Evolutionary conservation across 2,113 vertebrate genomes (phyloP).

Genomic region (Amazona guildingii): DNA sequence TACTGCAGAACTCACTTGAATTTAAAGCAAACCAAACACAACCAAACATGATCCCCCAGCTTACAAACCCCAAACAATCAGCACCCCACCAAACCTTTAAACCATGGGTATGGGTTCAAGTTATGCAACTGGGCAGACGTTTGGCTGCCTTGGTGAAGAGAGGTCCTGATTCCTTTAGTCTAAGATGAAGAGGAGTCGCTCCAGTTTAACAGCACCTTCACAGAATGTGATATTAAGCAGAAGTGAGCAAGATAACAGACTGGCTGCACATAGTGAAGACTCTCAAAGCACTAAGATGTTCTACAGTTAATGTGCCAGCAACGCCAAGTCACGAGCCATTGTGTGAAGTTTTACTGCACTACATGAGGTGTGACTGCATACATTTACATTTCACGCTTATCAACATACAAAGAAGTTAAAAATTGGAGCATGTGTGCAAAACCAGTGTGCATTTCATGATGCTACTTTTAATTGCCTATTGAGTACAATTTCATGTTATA

Average conservation of each 20-base stretch:
- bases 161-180: fast-evolving
- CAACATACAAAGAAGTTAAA: neutral
- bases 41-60: neutral
- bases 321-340: neutral
- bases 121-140: neutral
- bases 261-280: neutral
- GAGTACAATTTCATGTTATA: neutral
- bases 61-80: neutral
- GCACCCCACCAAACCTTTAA: neutral
- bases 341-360: neutral
- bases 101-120: neutral
- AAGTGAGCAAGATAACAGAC: neutral
- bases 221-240: fast-evolving
- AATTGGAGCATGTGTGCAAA: neutral
- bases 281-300: too few relatives aligned
- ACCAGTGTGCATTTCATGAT: neutral
- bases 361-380: too few relatives aligned
- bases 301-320: neutral
- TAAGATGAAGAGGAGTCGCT: neutral
- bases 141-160: neutral
- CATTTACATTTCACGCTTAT: neutral
- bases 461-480: neutral
- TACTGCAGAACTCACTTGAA: neutral
- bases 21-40: neutral
- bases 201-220: neutral